Conservation (phyloP, 2,888 invertebrate genomes). For the Pteria penguin region DNA sequence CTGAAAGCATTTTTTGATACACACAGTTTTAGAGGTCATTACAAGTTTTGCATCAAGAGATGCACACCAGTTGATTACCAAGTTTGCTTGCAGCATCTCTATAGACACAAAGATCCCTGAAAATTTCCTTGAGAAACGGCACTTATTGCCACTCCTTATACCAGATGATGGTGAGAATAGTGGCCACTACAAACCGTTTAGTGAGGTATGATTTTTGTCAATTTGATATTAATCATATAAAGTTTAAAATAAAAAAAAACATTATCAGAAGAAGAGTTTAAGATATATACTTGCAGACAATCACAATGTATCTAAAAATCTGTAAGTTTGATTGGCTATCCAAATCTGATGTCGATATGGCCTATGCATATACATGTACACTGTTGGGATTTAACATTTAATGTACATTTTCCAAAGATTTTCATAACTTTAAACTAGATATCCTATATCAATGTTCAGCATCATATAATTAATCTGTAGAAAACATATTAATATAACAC, state of each 20-base stretch:
- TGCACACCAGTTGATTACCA: background rate
- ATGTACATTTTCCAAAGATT: too few species aligned
- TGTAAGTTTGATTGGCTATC: too few species aligned
- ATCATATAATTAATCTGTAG: too few species aligned
- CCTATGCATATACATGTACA: too few species aligned
- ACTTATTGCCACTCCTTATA: background rate
- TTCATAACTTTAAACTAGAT: too few species aligned
- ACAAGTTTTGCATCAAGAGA: slow-evolving; percentile 14
- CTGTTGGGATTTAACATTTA: too few species aligned
- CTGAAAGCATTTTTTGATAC: slow-evolving; percentile 13
- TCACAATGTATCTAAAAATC: too few species aligned
- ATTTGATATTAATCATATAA: background rate
- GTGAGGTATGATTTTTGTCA: background rate
- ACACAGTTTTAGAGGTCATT: slow-evolving; percentile 1
- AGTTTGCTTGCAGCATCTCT: slow-evolving; percentile 5
- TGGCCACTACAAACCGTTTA: background rate
- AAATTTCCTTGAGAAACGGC: background rate
- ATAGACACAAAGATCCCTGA: background rate
- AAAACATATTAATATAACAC: background rate
- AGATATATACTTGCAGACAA: too few species aligned
- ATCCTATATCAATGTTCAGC: too few species aligned
- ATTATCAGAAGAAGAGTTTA: too few species aligned
- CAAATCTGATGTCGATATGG: too few species aligned
- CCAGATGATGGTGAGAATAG: background rate
- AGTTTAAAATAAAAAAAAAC: background rate